Conservation (phyloP, 2,113 vertebrate species). For the Pan troglodytes region NHGRI_mPanTro3-v2.1_pri NC_086015.1:16049501-16050000, state of each 20-base stretch:
- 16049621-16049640: not conserved
- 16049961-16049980: not conserved
- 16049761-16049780: not conserved
- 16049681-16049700: not conserved
- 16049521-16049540: not conserved
- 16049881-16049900: not conserved
- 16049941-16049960: not conserved
- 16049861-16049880: not conserved
- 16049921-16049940: not conserved
- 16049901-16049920: not conserved
- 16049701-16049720: not conserved
- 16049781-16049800: not conserved
- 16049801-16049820: not conserved
- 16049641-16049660: not conserved
- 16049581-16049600: constrained; percentile 7
- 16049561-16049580: not conserved
- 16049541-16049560: no score
- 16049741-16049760: not conserved
- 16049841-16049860: constrained; percentile 1
- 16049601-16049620: not conserved
- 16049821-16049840: not conserved
- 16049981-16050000: not conserved
- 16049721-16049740: not conserved
- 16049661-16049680: not conserved
- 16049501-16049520: not conserved